Evolutionary conservation across 2,113 vertebrate species (phyloP).

Genomic region (Siphamia tubifer): DNA sequence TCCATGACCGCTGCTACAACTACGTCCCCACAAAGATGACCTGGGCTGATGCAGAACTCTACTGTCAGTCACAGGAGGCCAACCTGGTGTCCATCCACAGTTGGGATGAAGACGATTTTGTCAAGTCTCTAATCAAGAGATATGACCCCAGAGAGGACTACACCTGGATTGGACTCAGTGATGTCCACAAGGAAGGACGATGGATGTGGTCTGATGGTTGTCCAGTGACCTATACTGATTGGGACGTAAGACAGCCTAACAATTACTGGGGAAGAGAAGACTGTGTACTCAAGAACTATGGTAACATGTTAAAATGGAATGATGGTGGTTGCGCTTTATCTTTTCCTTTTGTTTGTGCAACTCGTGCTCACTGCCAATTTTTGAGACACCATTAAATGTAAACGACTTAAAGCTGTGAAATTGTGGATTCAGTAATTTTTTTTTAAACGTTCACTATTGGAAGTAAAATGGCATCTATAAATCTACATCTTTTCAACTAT

Average conservation of each 20-base stretch:
- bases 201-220: slow-evolving; percentile 12
- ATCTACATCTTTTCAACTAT: no score
- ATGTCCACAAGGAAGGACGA: neutral
- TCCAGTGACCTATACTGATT: neutral
- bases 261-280: accelerated
- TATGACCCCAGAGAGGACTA: accelerated
- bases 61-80: slow-evolving; percentile 10
- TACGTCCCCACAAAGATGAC: neutral
- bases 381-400: no score
- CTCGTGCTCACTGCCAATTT: no score
- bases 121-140: slow-evolving; percentile 4
- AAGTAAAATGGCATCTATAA: no score
- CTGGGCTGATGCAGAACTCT: slow-evolving; percentile 39
- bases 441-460: no score
- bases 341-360: no score
- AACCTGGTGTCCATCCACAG: slow-evolving; percentile 51
- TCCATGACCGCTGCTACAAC: slow-evolving; percentile 10
- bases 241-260: neutral
- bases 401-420: no score
- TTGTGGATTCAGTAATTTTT: no score
- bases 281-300: no score
- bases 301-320: no score
- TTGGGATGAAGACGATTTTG: neutral
- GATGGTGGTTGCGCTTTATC: no score
- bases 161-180: slow-evolving; percentile 9